Base-by-base conservation (phyloP, 2,797 vertebrate genomes). In the Melanotaenia maccullochi region DNA sequence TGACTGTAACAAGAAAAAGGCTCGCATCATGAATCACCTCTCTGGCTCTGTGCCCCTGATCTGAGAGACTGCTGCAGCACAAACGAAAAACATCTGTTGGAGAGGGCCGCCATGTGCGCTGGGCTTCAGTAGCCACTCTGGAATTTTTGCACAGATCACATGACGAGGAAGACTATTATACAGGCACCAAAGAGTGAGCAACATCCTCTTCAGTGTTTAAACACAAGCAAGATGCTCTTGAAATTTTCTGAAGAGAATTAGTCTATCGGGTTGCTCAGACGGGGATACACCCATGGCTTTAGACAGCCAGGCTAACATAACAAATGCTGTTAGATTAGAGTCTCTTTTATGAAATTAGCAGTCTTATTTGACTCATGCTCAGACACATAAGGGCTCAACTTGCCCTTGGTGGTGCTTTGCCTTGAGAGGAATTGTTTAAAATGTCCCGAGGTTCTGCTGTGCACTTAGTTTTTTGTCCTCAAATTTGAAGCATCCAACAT, bases 81-180 rank as follows among this genome's bases (percentile, higher is more conserved):
- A 94, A 95, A 95, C 90, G 75, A 91, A 94, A 95, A 95, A 93
- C 94, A 95, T 94, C 94, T 95, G 94, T 92, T 87, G 73, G 83
- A 86, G 69, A 83, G 74, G 84, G 84, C 86, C 82, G 89, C 88
- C 92, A 89, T 93, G 92, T 92, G 92, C 75, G 79, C 73, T 32
- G 80, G 85, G 85, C 89, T 87, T 80, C 85, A 25, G 89, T 87
- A 93, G 90, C 91, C 76, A 38, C 82, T 84, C 70, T 87, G 91
- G 90, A 93, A 91, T 92, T 90, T 86, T 60, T 85, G 85, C 68
- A 51, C 68, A 42, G 90, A 91, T 94, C 93, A 93, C 90, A 90
- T 93, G 93, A 93, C 83, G 33, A 49, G 79, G 81, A 79, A 78
- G 87, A 89, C 80, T 73, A 63, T 87, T 86, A 78, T 71, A 14